A percentile compares a stretch with the other conserved stretches of the same genome.
These are phyloP conservation scores for Atractosteus spatula DNA, from an alignment of 2,113 vertebrate genomes.

Conservation along the genomic window DNA sequence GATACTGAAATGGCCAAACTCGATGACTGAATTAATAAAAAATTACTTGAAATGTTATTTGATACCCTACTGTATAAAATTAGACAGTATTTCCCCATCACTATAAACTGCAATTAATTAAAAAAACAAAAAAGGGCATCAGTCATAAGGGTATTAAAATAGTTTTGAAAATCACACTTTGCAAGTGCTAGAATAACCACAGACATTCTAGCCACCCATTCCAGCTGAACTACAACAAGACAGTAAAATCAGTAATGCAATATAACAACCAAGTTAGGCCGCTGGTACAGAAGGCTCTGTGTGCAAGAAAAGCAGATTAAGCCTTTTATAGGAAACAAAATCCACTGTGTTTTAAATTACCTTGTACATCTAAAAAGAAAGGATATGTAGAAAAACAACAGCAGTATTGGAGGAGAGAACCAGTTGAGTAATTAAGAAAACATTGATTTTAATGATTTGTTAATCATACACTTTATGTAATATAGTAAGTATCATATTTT, in stretches of 20 bases:
- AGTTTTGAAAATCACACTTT: neutral
- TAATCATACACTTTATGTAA: no score
- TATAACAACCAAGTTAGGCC: conserved; percentile 59
- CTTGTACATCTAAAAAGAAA: neutral
- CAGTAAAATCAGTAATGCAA: conserved; percentile 67
- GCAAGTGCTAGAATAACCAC: neutral
- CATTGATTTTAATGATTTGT: no score
- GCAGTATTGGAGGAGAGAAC: no score
- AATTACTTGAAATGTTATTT: neutral
- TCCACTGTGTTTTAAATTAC: neutral
- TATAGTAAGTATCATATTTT: no score
- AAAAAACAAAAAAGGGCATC: neutral
- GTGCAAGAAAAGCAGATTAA: conserved; percentile 51
- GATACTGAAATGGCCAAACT: conserved; percentile 13
- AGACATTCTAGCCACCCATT: conserved; percentile 45
- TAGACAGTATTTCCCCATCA: neutral
- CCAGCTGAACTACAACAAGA: conserved; percentile 60
- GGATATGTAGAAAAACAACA: neutral
- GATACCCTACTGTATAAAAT: conserved; percentile 6
- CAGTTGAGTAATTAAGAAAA: no score
- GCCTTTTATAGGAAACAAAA: conserved; percentile 37
- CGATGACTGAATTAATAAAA: neutral
- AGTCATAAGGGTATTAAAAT: neutral
- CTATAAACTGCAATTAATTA: conserved; percentile 1
- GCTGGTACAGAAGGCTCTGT: conserved; percentile 65